Base-by-base conservation (phyloP, 2,113 vertebrate genomes). In the Neodontobutis hainanensis region DNA sequence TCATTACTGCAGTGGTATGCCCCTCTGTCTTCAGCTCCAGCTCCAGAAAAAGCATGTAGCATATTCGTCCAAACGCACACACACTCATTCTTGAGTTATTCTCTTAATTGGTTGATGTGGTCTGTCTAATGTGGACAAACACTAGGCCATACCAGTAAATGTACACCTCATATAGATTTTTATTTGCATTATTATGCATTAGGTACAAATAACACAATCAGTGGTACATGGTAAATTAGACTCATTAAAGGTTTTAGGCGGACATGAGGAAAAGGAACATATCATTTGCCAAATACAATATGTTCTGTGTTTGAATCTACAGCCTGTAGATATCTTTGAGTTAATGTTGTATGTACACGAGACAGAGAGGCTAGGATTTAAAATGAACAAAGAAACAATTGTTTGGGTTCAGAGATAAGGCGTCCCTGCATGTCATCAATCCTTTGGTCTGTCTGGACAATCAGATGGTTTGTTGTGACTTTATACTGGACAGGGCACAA, bases 141-240 rank as follows among this genome's bases (percentile, higher is more conserved):
- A 40, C 4, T 5, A 40, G 8, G 8, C 8, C 38, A 40, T 8
- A 40, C 38, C 38, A 6, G 38, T 8, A 40, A 38, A 10, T 47
- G n/a, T 47, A 55, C 52, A 78, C 53, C 32, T 82, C 11, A 68
- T 81, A 81, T 86, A 38, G 51, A 46, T 65, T 81, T 88, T 91
- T 88, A 92, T 91, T 92, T 91, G 89, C 87, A 90, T 86, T 91
- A 92, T 92, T 76, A 89, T 92, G 92, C 91, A 92, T 86, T 90
- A 90, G 89, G 90, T 93, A 91, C 89, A 92, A 90, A 92, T 90
- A 60, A 88, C 87, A 88, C 88, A 81, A 88, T 83, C 68, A 85
- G 48, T 83, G 19, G 19, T 90, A 91, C 90, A 85, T 80, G 19
- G 88, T 84, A 84, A 86, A 85, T 81, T 75, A 88, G 83, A 89